A percentile compares a stretch with the other conserved stretches of the same genome.
Evolutionary conservation across 2,113 vertebrate genomes (phyloP).

Genomic region (Halcyon senegalensis): DNA sequence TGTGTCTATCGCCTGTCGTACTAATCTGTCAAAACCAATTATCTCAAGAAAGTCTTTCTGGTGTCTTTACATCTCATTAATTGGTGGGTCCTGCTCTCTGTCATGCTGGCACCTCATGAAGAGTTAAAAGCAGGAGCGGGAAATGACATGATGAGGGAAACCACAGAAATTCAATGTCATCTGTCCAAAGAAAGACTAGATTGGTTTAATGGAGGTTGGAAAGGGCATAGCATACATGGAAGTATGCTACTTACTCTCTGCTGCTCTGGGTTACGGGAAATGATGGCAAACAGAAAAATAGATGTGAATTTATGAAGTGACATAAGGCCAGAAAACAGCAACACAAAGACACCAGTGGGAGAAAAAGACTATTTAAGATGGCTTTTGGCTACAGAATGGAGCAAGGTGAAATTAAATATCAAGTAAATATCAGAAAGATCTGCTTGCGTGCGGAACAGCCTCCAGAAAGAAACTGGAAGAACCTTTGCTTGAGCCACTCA

Average conservation of each 20-base stretch:
- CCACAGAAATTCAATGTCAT: background rate
- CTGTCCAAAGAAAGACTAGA: background rate
- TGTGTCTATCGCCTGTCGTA: background rate
- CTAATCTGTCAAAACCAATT: background rate
- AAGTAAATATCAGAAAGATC: constrained; percentile 12
- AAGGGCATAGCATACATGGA: background rate
- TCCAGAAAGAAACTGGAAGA: constrained; percentile 25
- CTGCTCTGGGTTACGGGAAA: background rate
- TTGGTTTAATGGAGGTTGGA: background rate
- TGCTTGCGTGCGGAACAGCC: background rate
- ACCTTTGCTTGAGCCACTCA: constrained; percentile 38
- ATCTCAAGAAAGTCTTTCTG: background rate
- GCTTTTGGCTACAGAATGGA: background rate
- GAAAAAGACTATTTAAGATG: background rate
- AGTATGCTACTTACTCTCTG: background rate
- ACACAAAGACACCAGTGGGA: background rate
- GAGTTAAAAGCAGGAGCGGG: background rate
- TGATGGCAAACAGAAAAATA: background rate
- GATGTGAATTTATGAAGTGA: background rate
- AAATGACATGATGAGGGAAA: background rate
- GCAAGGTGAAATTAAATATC: background rate
- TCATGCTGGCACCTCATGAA: background rate
- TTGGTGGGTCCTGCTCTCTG: background rate
- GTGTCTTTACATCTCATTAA: background rate
- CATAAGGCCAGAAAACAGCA: background rate